These are phyloP conservation scores for Melanchra persicariae DNA, from an alignment of 2,888 invertebrate species.

Conservation along the genomic window DNA sequence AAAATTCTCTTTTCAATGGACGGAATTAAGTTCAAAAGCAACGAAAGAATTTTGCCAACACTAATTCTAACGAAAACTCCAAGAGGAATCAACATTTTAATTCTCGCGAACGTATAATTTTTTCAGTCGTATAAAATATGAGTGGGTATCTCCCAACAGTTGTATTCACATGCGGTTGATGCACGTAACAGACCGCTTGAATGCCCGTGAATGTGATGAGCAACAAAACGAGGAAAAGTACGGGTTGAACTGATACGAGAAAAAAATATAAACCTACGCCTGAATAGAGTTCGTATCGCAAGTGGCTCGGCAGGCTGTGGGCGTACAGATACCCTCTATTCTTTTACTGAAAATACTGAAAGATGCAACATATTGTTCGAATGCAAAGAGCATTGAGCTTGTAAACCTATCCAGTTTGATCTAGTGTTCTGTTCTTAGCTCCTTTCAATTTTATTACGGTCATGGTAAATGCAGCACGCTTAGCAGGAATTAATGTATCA, in stretches of 20 bases:
- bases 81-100: constrained; percentile 48
- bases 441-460: constrained; percentile 4
- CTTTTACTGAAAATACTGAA: constrained; percentile 35
- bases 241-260: constrained; percentile 71
- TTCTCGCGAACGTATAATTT: constrained; percentile 39
- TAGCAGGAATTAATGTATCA: not conserved
- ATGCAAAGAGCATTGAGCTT: not conserved
- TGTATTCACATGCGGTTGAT: constrained; percentile 67
- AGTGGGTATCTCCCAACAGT: constrained; percentile 58
- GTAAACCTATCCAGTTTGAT: constrained; percentile 7
- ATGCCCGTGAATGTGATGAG: constrained; percentile 72
- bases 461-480: not conserved
- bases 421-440: not conserved
- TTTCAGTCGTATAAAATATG: constrained; percentile 43
- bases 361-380: constrained; percentile 12
- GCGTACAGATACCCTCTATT: constrained; percentile 37
- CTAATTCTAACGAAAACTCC: constrained; percentile 19
- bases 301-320: constrained; percentile 57
- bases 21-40: constrained; percentile 44
- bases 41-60: constrained; percentile 36
- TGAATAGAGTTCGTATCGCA: constrained; percentile 65
- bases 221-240: constrained; percentile 71
- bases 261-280: constrained; percentile 66
- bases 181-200: constrained; percentile 66
- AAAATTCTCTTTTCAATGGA: constrained; percentile 43